phyloP scores from a whole-genome alignment of 2,113 vertebrate species.

The Ovis aries region ARS-UI_Ramb_v3.0 NC_056060.1:54527001-54527500 shows the following conservation, averaged over 20 bases:
- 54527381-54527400: not conserved
- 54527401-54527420: not conserved
- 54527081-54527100: not conserved
- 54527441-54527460: not conserved
- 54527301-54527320: not conserved
- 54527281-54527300: not conserved
- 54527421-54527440: not conserved
- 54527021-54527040: not conserved
- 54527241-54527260: not conserved
- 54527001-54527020: not conserved
- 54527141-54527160: not conserved
- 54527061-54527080: not conserved
- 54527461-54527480: not conserved
- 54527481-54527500: not conserved
- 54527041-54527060: not conserved
- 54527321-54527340: not conserved
- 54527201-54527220: not conserved
- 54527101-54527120: not conserved
- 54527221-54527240: not conserved
- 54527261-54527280: not conserved
- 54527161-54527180: not conserved
- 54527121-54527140: not conserved
- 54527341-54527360: not conserved
- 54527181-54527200: not conserved
- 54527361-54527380: not conserved